Conservation (phyloP, 1,140 invertebrate species). For the Sarcophaga bullata region DNA sequence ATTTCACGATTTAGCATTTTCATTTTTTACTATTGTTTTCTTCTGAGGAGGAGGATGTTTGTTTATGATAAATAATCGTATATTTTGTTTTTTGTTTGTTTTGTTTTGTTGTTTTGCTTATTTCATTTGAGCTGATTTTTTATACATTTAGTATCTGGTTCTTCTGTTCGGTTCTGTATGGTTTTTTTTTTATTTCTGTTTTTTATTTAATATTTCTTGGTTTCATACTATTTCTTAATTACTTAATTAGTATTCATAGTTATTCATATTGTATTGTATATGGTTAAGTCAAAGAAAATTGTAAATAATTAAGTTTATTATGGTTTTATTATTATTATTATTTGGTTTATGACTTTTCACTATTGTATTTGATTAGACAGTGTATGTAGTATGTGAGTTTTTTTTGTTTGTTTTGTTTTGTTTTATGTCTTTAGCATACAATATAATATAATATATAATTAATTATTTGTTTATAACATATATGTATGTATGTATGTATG, state of each 20-base stretch:
- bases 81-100: neutral
- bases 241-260: too few species aligned
- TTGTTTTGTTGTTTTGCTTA: neutral
- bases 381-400: neutral
- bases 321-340: neutral
- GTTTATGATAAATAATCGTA: neutral
- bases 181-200: neutral
- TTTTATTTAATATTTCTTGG: neutral
- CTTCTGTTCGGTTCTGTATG: neutral
- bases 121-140: neutral
- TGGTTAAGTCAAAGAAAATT: neutral
- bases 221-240: neutral
- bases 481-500: conserved; percentile 18
- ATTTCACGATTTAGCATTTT: neutral
- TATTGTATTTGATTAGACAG: neutral
- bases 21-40: conserved; percentile 4
- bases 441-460: too few species aligned
- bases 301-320: neutral
- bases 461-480: neutral
- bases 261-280: neutral
- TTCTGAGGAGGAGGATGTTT: neutral
- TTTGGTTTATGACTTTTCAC: conserved; percentile 16
- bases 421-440: neutral
- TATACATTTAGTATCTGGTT: neutral
- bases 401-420: too few species aligned